Base-by-base conservation (phyloP, 2,888 invertebrate genomes). In the Ophion ellenae region DNA sequence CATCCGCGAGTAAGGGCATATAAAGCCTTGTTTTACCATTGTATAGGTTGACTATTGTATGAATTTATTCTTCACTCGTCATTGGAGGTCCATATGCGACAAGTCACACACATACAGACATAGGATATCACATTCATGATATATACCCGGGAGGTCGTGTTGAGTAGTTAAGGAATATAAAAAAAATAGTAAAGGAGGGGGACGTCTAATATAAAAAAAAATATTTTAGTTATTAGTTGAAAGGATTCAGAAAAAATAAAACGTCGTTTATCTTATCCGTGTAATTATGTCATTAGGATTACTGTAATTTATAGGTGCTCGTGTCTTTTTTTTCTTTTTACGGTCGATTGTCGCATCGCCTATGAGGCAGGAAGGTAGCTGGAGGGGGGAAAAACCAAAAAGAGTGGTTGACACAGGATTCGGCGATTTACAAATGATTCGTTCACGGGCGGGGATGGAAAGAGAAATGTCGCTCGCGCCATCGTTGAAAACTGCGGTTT, bases 1-100 rank as follows among this genome's bases (percentile, higher is more conserved):
- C 92, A 91, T 93, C 92, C 92, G 92, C 87, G 86, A 89, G 88
- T 82, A 88, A 88, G 83, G 87, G 86, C 82, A 86, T 87, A 87
- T 73, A 77, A 63, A 61, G n/a, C 45, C 63, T 82, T 71, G 79
- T 79, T 79, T 85, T 82, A 82, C 78, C 47, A 76, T 76, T 61
- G 75, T 82, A 79, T 80, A 75, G 76, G 80, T 85, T 83, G 83
- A 83, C 64, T 79, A 83, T 85, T 85, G 73, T 85, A 75, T 71
- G 67, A 76, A 85, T 83, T 85, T 70, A 85, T 71, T 85, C 87
- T 90, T 88, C 86, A 84, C 89, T 91, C 88, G 89, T 88, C 89
- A 88, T 59, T 66, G 76, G 45, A 79, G 75, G 79, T 76, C 80
- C 47, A 86, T 85, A 88, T 88, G 85, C 70, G 86, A 88, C 85